These are phyloP conservation scores for Trilocha varians DNA, from an alignment of 2,888 invertebrate species.

Conservation along the genomic window DNA sequence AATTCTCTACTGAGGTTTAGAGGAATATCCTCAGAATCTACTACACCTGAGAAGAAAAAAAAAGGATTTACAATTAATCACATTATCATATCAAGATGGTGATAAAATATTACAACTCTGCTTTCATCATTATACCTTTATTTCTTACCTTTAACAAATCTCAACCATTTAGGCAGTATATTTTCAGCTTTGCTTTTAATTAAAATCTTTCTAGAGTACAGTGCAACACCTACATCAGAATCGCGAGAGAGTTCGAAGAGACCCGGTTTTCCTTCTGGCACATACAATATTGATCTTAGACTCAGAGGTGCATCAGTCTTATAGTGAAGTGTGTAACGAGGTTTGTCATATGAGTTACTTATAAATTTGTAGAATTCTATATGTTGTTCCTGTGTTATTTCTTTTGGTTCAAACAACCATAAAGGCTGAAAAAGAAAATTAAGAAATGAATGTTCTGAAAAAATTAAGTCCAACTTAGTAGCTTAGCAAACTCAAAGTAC, in stretches of 20 bases:
- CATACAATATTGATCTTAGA: slow-evolving; percentile 91
- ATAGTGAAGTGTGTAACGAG: slow-evolving; percentile 93
- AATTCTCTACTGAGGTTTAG: slow-evolving; percentile 96
- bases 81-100: no score
- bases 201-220: slow-evolving; percentile 93
- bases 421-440: slow-evolving; percentile 76
- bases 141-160: slow-evolving; percentile 88
- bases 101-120: background rate
- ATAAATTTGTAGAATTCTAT: slow-evolving; percentile 94
- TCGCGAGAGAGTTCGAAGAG: slow-evolving; percentile 93
- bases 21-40: slow-evolving; percentile 99
- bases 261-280: slow-evolving; percentile 94
- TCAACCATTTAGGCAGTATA: slow-evolving; percentile 93
- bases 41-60: slow-evolving; percentile 78
- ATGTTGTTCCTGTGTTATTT: slow-evolving; percentile 88
- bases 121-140: background rate
- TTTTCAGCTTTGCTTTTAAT: slow-evolving; percentile 94
- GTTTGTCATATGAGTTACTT: slow-evolving; percentile 88
- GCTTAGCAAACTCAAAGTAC: no score
- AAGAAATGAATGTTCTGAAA: background rate
- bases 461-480: no score
- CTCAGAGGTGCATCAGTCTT: slow-evolving; percentile 94
- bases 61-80: no score
- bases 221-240: slow-evolving; percentile 86
- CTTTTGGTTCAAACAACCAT: slow-evolving; percentile 94